These are phyloP conservation scores for Sitta carolinensis DNA, from an alignment of 2,797 vertebrate species.

Conservation along the genomic window DNA sequence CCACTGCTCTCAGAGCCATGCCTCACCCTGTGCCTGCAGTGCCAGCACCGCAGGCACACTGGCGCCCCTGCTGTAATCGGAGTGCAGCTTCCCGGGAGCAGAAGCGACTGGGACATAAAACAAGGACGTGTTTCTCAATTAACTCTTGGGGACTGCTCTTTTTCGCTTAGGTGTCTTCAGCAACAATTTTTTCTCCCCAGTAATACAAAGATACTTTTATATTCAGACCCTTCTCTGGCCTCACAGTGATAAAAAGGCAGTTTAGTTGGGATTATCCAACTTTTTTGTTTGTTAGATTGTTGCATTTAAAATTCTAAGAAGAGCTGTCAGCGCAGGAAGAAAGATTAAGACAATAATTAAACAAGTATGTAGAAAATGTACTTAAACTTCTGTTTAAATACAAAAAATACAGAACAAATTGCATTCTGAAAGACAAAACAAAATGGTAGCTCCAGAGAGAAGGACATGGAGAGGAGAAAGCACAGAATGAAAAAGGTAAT, in stretches of 20 bases:
- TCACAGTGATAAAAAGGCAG: neutral
- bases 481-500: neutral
- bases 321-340: neutral
- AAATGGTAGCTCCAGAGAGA: neutral
- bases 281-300: neutral
- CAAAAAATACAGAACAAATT: neutral
- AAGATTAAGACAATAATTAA: neutral
- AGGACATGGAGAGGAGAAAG: neutral
- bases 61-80: neutral
- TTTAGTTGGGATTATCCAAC: neutral
- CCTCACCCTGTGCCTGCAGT: neutral
- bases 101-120: neutral
- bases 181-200: neutral
- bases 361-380: neutral
- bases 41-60: fast-evolving
- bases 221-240: neutral
- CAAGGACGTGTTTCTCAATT: neutral
- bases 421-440: neutral
- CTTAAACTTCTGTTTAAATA: neutral
- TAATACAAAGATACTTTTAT: neutral
- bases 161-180: neutral
- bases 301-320: neutral
- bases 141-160: neutral
- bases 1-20: neutral
- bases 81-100: neutral